Evolutionary conservation across 2,888 invertebrate genomes (phyloP).

Genomic region (Acronicta leporina): DNA sequence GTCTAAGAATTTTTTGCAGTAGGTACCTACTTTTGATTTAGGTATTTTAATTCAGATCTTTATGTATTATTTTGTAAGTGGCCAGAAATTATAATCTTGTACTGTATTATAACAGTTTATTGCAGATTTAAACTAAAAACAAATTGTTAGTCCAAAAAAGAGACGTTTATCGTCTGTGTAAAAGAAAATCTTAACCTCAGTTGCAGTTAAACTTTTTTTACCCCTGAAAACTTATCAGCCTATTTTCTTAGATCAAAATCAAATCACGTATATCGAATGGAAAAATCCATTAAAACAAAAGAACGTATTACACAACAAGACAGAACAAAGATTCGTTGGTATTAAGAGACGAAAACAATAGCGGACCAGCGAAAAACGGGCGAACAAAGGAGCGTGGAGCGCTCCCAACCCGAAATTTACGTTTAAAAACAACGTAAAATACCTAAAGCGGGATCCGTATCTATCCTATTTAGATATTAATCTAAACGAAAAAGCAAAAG

Average conservation of each 20-base stretch:
- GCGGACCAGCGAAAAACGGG: slow-evolving; percentile 69
- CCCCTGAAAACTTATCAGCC: slow-evolving; percentile 36
- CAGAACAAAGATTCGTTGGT: slow-evolving; percentile 72
- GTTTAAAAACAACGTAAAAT: slow-evolving; percentile 89
- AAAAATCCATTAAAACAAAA: slow-evolving; percentile 68
- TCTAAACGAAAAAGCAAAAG: slow-evolving; percentile 89
- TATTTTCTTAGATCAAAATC: slow-evolving; percentile 61
- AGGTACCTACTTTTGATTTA: no score
- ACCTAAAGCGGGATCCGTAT: slow-evolving; percentile 87
- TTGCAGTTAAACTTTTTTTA: slow-evolving; percentile 20
- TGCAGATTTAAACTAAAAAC: no score
- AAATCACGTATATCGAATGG: slow-evolving; percentile 58
- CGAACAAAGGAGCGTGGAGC: slow-evolving; percentile 70
- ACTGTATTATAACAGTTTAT: no score
- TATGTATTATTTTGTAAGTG: no score
- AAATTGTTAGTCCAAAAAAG: no score
- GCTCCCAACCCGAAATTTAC: slow-evolving; percentile 79
- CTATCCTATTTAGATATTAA: slow-evolving; percentile 90
- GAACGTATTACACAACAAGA: slow-evolving; percentile 67
- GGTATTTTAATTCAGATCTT: no score
- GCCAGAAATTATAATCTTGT: no score
- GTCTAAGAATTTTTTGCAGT: no score
- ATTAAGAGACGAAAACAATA: slow-evolving; percentile 76
- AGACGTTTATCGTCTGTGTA: neutral
- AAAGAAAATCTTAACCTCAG: slow-evolving; percentile 5